Conservation (phyloP, 1,140 invertebrate species). For the Harpegnathos saltator region DNA sequence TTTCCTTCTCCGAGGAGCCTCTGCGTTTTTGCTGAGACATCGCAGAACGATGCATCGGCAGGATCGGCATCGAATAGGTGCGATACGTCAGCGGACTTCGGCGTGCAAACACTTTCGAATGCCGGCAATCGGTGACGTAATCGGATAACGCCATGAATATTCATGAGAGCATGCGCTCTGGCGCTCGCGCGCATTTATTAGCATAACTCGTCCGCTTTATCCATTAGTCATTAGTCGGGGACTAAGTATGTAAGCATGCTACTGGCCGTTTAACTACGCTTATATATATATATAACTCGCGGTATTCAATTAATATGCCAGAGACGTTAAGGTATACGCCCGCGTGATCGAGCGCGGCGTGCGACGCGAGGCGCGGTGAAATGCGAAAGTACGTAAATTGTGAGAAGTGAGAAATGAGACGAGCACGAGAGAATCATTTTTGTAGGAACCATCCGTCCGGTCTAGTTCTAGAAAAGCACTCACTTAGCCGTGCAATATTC, state of each 20-base stretch:
- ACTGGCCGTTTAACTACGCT: conserved; percentile 53
- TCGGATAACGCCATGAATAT: conserved; percentile 80
- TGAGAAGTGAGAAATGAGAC: not conserved
- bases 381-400: not conserved
- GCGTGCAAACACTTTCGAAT: conserved; percentile 78
- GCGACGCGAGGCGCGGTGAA: not conserved
- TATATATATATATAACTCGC: too few species aligned
- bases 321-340: conserved; percentile 58
- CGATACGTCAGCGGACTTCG: conserved; percentile 56
- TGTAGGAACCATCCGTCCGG: too few species aligned
- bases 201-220: conserved; percentile 81
- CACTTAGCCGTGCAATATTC: too few species aligned
- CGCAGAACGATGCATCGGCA: conserved; percentile 13
- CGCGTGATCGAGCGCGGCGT: not conserved
- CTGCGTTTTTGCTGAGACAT: not conserved
- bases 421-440: too few species aligned
- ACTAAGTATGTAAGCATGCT: conserved; percentile 54
- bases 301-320: conserved; percentile 70
- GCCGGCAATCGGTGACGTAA: conserved; percentile 79
- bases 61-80: conserved; percentile 53
- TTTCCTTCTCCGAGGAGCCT: too few species aligned
- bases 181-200: conserved; percentile 78
- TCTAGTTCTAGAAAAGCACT: too few species aligned
- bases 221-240: conserved; percentile 76
- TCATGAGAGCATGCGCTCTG: conserved; percentile 78